These are phyloP conservation scores for Melipona beecheii DNA, from an alignment of 2,888 invertebrate genomes.

Conservation along the genomic window DNA sequence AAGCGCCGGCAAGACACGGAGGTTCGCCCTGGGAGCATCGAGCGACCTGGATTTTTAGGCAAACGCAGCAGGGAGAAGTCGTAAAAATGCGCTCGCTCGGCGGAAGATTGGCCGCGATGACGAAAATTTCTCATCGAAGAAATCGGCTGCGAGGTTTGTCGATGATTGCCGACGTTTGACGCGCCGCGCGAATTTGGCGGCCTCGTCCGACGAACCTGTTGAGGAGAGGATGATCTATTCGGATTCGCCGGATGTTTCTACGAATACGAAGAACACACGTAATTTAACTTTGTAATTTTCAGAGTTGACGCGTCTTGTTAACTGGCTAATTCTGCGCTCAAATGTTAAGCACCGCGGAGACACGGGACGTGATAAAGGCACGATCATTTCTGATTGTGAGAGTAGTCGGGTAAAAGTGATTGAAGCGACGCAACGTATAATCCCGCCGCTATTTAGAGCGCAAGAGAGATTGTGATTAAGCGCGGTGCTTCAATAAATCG, in stretches of 20 bases:
- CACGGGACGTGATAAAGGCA: background rate
- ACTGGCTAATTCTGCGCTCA: background rate
- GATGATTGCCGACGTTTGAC: conserved; percentile 8
- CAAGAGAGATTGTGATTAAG: conserved; percentile 4
- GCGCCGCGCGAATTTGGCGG: background rate
- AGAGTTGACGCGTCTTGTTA: background rate
- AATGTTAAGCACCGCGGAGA: background rate
- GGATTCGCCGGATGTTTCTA: background rate
- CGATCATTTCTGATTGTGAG: background rate
- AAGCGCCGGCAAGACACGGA: conserved; percentile 32
- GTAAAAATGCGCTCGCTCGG: conserved; percentile 56
- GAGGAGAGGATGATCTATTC: background rate
- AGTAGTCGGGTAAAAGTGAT: background rate
- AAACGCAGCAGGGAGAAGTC: conserved; percentile 24
- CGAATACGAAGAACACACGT: background rate
- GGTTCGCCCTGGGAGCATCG: conserved; percentile 33
- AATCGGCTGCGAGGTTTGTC: conserved; percentile 34
- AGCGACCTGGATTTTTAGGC: conserved; percentile 57
- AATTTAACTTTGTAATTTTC: background rate
- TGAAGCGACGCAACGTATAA: background rate
- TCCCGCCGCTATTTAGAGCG: background rate
- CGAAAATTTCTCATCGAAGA: conserved; percentile 17
- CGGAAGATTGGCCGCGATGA: conserved; percentile 51
- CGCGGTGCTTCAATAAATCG: conserved; percentile 5
- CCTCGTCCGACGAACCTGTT: background rate